Base-by-base conservation (phyloP, 2,113 vertebrate species). In the Ameiurus melas region DNA sequence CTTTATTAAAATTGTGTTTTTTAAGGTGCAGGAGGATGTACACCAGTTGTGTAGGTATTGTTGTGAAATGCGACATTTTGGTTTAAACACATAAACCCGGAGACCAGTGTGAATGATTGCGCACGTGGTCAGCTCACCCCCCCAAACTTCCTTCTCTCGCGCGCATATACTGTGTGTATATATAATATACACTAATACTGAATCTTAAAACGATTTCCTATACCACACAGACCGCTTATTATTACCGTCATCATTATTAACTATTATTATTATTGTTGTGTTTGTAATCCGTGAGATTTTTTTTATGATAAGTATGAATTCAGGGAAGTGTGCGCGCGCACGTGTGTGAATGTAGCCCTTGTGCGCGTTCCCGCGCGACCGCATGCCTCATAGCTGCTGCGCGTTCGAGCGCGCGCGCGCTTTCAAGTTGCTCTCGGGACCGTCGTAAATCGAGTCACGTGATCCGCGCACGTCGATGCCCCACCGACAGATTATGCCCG, bases 371-470 rank as follows among this genome's bases (percentile, higher is more conserved):
- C n/a, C 57, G 80, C 25, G 33, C 14, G 57, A 16, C 33, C 57
- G 51, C 57, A 62, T 25, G 13, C 79, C 17, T 33, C 47, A 58
- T 22, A 33, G 78, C 47, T 53, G 73, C 39, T 5, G 39, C 73
- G 73, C 73, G 20, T 25, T 71, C 30, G 36, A 1, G 77, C 77
- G 51, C 51, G 51, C 6, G 3, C 79, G 25, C n/a, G 77, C 27
- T 8, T 27, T 79, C 27, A 78, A 12, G 3, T 33, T 53, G 75
- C 19, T 2, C 25, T 77, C 5, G 43, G 6, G 14, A 16, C 13
- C 4, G 75, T 78, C n/a, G 16, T 81, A 12, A 58, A 14, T 82
- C 80, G 30, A 36, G 16, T 62, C 80, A 83, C 80, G 80, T 83
- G 80, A 82, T 14, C 20, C 5, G 80, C 4, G 19, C 27, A 9